Evolutionary conservation across 2,113 vertebrate genomes (phyloP), one percentile per base, ranked within the genome.

Genomic region (Arizona elegans): DNA sequence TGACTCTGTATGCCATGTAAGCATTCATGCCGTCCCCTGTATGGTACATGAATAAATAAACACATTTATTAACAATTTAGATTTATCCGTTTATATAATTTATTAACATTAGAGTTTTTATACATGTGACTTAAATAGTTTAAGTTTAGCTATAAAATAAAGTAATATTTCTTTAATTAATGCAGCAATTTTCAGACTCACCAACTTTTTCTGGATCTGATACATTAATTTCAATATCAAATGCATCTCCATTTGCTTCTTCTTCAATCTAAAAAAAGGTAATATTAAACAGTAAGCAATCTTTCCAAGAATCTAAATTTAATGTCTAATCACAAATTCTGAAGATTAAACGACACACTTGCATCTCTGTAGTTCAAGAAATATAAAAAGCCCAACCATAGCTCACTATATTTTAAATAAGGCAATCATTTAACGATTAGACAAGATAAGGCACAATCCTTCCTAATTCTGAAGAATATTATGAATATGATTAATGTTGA

Each of bases 201-300:
- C 99, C 99, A 17, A 99, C 98, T 99, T 99, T 99, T 97, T 99
- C 99, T 19, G 99, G 99, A 95, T 99, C 99, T n/a, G 99, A 99
- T 91, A 99, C 99, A 7, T 98, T 98, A 96, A 99, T 99, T 96
- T 99, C 97, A 95, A 99, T 98, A 97, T 99, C 99, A 96, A 99
- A 98, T 5, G 97, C 93, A 95, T 99, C 98, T 52, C 98, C 98
- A 86, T 97, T 98, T 92, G 99, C 97, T 95, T 99, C 99, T 95
- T 99, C 99, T 96, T 99, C 99, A 94, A 98, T 97, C 99, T 99
- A 93, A 95, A 95, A 95, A 50, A 92, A 26, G 89, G 91, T n/a
- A 6, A 24, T 92, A 55, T 92, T 92, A 58, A 89, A 59, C 33
- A 75, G 1, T 9, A 17, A 90, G n/a, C 75, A 56, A 81, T 62